phyloP scores from a whole-genome alignment of 2,113 vertebrate genomes.

The Forbesichthys papilliferus region DNA sequence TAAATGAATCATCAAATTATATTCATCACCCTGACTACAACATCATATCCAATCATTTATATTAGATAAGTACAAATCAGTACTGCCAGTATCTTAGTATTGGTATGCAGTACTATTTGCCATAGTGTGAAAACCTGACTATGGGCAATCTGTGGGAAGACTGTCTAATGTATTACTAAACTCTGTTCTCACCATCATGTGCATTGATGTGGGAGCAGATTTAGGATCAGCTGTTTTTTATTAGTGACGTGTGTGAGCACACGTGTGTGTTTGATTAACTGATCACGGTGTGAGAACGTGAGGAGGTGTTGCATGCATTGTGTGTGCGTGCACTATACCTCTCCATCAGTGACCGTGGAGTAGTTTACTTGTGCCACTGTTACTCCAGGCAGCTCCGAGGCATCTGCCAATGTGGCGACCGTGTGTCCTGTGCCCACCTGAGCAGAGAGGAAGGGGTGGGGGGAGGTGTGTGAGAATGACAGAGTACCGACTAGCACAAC shows the following conservation, averaged over 20 bases:
- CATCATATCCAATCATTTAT: not conserved
- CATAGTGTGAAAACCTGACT: not conserved
- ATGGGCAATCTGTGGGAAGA: too few relatives aligned
- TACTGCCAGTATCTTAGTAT: too few relatives aligned
- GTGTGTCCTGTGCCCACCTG: constrained; percentile 96
- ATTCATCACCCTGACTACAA: too few relatives aligned
- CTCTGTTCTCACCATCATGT: not conserved
- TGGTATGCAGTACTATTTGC: too few relatives aligned
- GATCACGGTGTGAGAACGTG: not conserved
- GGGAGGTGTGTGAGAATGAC: constrained; percentile 3
- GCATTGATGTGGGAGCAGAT: not conserved
- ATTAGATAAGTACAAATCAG: not conserved
- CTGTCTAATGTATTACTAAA: not conserved
- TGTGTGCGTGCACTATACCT: constrained; percentile 77
- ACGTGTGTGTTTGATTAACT: not conserved
- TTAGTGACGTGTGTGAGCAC: not conserved
- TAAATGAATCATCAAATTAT: not conserved
- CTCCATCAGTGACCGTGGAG: constrained; percentile 90
- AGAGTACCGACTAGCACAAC: too few relatives aligned
- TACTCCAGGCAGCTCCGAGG: constrained; percentile 93
- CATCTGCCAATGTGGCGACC: constrained; percentile 94
- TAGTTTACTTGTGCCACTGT: constrained; percentile 98
- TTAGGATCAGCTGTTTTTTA: not conserved
- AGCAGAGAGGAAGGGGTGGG: not conserved
- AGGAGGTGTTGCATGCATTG: not conserved